phyloP scores from a whole-genome alignment of 2,888 invertebrate species.

The Cephus pygmeus region DNA sequence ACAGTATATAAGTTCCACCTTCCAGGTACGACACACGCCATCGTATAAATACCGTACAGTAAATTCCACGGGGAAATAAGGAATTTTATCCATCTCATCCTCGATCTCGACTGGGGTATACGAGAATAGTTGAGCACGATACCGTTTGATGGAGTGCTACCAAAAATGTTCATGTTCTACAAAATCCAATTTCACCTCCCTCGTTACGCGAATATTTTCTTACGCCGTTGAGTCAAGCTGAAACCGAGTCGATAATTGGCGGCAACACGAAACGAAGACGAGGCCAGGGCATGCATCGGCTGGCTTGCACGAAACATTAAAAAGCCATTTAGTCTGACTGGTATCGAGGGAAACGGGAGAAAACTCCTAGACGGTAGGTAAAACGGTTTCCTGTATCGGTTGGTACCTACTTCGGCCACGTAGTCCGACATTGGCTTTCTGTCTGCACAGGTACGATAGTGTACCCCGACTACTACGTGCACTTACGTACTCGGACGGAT shows the following conservation, averaged over 20 bases:
- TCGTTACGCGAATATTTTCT: neutral
- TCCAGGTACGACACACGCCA: neutral
- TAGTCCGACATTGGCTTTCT: neutral
- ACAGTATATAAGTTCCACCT: neutral
- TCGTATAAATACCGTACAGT: neutral
- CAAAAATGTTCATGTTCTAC: neutral
- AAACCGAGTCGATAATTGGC: slow-evolving; percentile 19
- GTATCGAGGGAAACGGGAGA: slow-evolving; percentile 4
- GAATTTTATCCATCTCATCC: neutral
- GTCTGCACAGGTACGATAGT: neutral
- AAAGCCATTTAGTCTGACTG: slow-evolving; percentile 24
- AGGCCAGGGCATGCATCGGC: neutral
- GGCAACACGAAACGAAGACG: slow-evolving; percentile 9
- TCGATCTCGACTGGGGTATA: neutral
- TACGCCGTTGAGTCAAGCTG: neutral
- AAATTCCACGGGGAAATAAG: neutral
- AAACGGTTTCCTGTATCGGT: neutral
- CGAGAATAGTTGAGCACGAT: neutral
- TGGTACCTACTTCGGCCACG: neutral
- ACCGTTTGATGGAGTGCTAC: neutral
- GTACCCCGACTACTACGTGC: neutral
- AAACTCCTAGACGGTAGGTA: neutral
- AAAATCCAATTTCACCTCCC: neutral
- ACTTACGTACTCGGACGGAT: neutral
- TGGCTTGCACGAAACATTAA: slow-evolving; percentile 25